Base-by-base conservation (phyloP, 2,888 invertebrate species). In the Pedicia rivosa region DNA sequence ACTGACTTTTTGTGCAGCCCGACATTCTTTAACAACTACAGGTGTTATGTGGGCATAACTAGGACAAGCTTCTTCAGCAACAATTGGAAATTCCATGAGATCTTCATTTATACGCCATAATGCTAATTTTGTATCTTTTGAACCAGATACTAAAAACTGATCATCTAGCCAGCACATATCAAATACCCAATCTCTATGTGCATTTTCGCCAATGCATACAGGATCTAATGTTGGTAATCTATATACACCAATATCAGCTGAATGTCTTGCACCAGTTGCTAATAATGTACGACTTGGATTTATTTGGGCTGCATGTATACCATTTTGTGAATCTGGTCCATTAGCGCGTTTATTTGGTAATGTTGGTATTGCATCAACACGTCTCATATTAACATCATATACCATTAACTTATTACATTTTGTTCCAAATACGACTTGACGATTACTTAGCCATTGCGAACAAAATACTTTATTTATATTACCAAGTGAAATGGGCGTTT, bases 381-480 rank as follows among this genome's bases (percentile, higher is more conserved):
- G 74, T 37, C 84, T 78, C 25, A 83, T 86, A 19, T 78, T 74
- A 10, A 91, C 83, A 61, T 94, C 90, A 59, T 91, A 82, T 22
- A 94, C 90, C 72, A 91, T 81, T 44, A 94, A 62, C 78, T 90
- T 91, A 64, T 94, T 94, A 63, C 95, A 94, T 62, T 95, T 95
- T 35, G 94, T 94, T 37, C 94, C 95, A 59, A 92, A 90, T 15
- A 92, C 88, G 39, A 95, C 83, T 66, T 92, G 91, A 50, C 88
- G 72, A 62, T 90, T 87, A 47, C 87, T 88, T 26, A 95, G 68
- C 94, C 95, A 95, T 57, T 91, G 82, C 0, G 92, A 90, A 57
- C 92, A 90, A 66, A 94, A 95, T 40, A 87, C 86, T 63, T 88
- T 88, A 62, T 88, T 88, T 69, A 87, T 80, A 58, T 79, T 83